Evolutionary conservation across 2,113 vertebrate genomes (phyloP).

Genomic region (Prionailurus bengalensis): DNA sequence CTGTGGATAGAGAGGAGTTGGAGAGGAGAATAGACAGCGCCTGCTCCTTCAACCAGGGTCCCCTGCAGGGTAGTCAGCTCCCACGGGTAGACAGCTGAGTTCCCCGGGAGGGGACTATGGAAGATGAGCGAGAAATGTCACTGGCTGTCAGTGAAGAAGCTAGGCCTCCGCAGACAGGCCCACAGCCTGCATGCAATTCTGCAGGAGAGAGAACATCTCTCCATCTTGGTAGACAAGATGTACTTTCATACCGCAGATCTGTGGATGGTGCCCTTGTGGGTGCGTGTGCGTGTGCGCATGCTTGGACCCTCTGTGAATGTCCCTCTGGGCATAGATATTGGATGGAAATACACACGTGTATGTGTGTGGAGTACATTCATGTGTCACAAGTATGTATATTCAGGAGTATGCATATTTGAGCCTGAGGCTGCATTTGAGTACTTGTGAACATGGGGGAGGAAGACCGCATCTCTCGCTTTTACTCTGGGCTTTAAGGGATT

Average conservation of each 20-base stretch:
- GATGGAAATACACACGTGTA: not conserved
- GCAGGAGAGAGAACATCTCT: not conserved
- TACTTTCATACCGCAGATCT: not conserved
- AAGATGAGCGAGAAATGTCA: slow-evolving; percentile 52
- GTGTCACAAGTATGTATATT: fast-evolving
- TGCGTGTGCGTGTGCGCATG: fast-evolving
- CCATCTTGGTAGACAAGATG: not conserved
- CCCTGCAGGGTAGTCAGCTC: not conserved
- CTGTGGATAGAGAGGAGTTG: not conserved
- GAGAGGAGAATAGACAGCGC: not conserved
- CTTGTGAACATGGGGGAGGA: not conserved
- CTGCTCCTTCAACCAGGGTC: not conserved
- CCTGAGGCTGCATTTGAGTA: not conserved
- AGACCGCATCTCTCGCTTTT: not conserved
- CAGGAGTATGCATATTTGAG: too few relatives aligned
- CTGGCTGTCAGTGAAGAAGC: slow-evolving; percentile 13
- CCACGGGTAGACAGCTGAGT: not conserved
- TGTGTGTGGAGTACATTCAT: fast-evolving
- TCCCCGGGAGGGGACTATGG: not conserved
- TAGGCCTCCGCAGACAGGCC: not conserved
- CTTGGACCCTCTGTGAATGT: too few relatives aligned
- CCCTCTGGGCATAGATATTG: not conserved
- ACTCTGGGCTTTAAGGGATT: not conserved
- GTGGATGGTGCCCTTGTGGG: not conserved
- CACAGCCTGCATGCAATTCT: not conserved